Conservation (phyloP, 2,888 invertebrate species). For the Brenthis hecate region DNA sequence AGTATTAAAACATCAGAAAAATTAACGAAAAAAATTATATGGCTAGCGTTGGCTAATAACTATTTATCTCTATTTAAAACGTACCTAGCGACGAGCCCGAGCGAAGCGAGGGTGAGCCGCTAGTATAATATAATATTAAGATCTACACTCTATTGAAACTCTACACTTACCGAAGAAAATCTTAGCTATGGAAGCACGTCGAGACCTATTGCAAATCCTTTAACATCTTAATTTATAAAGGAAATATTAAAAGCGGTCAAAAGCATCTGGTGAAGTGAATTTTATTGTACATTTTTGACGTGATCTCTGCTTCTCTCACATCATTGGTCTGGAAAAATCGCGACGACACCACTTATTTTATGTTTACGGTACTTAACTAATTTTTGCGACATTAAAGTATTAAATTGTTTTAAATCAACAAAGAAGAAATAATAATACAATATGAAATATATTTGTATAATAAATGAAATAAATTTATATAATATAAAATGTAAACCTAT, state of each 20-base stretch:
- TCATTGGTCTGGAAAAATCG: slow-evolving; percentile 50
- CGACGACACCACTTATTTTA: slow-evolving; percentile 22
- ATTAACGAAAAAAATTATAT: too few species aligned
- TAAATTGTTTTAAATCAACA: not conserved
- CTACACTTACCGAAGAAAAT: not conserved
- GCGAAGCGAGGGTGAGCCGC: too few species aligned
- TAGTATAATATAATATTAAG: too few species aligned
- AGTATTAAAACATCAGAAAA: too few species aligned
- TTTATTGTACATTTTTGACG: slow-evolving; percentile 51
- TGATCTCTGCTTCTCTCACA: slow-evolving; percentile 48
- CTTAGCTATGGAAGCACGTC: not conserved
- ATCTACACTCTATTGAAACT: not conserved
- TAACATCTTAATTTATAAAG: slow-evolving; percentile 6
- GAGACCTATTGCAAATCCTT: slow-evolving; percentile 9
- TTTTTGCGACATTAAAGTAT: not conserved
- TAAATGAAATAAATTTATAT: too few species aligned
- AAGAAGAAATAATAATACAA: not conserved
- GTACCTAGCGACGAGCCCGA: too few species aligned
- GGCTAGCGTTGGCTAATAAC: too few species aligned
- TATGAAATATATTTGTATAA: not conserved
- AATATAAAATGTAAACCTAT: not conserved
- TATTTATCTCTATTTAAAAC: too few species aligned
- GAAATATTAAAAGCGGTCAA: slow-evolving; percentile 17
- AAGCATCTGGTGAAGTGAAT: slow-evolving; percentile 1
- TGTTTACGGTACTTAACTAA: slow-evolving; percentile 1